Conservation (phyloP, 2,113 vertebrate genomes). For the Motacilla alba region DNA sequence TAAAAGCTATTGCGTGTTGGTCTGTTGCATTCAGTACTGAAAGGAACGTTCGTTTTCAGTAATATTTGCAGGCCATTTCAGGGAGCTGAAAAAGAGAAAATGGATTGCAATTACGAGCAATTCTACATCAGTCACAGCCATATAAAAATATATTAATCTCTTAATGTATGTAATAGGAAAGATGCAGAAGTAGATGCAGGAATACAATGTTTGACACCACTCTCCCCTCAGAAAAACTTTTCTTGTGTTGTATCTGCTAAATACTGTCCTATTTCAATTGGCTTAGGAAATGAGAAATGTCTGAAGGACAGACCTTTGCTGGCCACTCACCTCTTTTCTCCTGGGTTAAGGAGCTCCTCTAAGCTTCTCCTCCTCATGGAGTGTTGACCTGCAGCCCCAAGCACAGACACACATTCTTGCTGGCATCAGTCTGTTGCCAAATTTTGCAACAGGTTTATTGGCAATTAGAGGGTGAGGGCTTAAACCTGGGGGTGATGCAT, state of each 20-base stretch:
- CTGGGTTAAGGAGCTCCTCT: neutral
- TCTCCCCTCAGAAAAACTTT: neutral
- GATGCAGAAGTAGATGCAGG: neutral
- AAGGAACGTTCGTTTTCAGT: neutral
- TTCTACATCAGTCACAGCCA: neutral
- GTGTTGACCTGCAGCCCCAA: neutral
- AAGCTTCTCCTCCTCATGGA: neutral
- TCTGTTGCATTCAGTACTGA: neutral
- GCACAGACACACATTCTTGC: accelerated
- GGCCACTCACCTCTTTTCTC: neutral
- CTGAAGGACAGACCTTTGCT: neutral
- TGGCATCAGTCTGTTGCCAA: neutral
- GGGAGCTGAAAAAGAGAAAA: neutral
- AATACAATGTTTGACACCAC: neutral
- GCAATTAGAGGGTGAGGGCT: neutral
- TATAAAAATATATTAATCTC: neutral
- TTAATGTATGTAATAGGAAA: neutral
- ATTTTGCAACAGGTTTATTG: neutral
- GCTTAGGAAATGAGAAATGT: neutral
- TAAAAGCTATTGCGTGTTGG: neutral
- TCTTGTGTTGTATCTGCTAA: neutral
- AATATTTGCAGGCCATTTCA: neutral
- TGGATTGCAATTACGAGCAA: neutral
- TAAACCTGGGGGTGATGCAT: neutral
- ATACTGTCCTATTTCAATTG: neutral